Evolutionary conservation across 2,888 invertebrate species (phyloP).

Genomic region (Clostera curtula): DNA sequence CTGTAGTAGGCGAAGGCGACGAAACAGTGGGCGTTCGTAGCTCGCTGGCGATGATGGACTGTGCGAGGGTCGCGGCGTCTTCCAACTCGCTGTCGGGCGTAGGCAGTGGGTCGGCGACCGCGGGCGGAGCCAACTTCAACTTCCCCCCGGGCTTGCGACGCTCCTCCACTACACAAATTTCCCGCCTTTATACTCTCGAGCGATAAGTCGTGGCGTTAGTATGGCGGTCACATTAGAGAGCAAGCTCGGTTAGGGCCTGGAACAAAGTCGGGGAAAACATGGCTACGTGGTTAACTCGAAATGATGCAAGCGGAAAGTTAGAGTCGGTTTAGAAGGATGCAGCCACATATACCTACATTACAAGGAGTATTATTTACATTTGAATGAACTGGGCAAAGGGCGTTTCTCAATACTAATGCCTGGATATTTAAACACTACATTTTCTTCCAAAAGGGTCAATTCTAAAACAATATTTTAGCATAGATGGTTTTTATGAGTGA

Average conservation of each 20-base stretch:
- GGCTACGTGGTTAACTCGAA: slow-evolving; percentile 67
- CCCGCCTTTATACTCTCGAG: slow-evolving; percentile 66
- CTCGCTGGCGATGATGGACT: slow-evolving; percentile 66
- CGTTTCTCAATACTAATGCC: too few species aligned
- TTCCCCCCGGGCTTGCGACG: slow-evolving; percentile 63
- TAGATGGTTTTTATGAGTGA: too few species aligned
- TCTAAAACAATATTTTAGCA: too few species aligned
- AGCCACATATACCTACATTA: slow-evolving; percentile 44
- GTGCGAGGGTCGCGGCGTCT: slow-evolving; percentile 64
- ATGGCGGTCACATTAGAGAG: slow-evolving; percentile 74
- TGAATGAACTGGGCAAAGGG: background rate
- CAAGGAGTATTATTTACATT: slow-evolving; percentile 59
- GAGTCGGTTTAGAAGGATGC: slow-evolving; percentile 50
- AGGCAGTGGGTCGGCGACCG: slow-evolving; percentile 51
- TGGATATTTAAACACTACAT: too few species aligned
- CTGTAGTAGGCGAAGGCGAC: slow-evolving; percentile 37
- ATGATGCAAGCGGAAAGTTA: slow-evolving; percentile 67
- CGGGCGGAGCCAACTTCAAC: slow-evolving; percentile 57
- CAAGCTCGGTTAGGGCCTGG: slow-evolving; percentile 77
- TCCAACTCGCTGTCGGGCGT: slow-evolving; percentile 70
- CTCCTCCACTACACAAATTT: slow-evolving; percentile 72
- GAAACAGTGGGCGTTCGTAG: slow-evolving; percentile 48
- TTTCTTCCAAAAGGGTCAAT: slow-evolving; percentile 3
- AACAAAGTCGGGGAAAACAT: slow-evolving; percentile 73
- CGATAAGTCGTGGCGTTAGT: slow-evolving; percentile 72